Evolutionary conservation across 2,888 invertebrate species (phyloP).

Genomic region (Drosophila melanosoma): DNA sequence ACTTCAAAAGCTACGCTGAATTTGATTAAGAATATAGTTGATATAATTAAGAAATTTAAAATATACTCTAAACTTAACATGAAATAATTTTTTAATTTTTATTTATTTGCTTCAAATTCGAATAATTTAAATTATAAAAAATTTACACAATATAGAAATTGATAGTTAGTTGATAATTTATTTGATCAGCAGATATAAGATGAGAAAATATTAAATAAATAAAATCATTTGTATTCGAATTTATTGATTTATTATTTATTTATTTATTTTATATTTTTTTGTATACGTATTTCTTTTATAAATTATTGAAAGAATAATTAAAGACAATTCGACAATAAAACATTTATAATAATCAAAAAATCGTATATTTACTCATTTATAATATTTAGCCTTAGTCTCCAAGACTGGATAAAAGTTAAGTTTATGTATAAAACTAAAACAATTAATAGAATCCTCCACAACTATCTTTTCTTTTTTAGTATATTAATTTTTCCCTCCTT

Average conservation of each 20-base stretch:
- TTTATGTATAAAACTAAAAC: background rate
- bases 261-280: background rate
- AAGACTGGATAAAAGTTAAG: background rate
- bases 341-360: background rate
- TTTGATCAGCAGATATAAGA: background rate
- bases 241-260: too few relatives aligned
- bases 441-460: background rate
- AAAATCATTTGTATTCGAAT: background rate
- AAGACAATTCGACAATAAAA: background rate
- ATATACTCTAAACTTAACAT: background rate
- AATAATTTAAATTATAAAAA: background rate
- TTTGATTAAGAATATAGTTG: background rate
- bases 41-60: background rate
- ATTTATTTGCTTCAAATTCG: background rate
- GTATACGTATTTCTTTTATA: fast-evolving
- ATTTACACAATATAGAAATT: background rate
- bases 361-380: background rate
- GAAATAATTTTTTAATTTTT: too few relatives aligned
- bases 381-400: background rate
- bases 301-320: background rate
- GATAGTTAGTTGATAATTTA: background rate
- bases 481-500: too few relatives aligned
- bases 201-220: background rate
- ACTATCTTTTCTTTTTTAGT: background rate
- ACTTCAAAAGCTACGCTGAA: conserved; percentile 33